These are phyloP conservation scores for Malurus cyaneus DNA, from an alignment of 2,113 vertebrate genomes.

Conservation along the genomic window DNA sequence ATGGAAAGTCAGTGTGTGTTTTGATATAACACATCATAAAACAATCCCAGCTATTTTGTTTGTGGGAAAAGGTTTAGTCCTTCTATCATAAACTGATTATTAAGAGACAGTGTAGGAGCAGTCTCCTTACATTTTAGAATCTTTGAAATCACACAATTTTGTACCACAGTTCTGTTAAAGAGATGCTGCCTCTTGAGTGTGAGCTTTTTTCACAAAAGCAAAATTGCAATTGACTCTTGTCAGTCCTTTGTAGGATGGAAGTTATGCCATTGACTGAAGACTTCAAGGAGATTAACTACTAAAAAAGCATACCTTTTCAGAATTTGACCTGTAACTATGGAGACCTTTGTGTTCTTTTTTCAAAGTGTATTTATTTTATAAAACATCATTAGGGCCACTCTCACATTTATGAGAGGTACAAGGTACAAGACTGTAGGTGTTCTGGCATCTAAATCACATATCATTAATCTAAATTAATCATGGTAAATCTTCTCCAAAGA, in stretches of 20 bases:
- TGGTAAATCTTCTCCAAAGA: neutral
- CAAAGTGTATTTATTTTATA: neutral
- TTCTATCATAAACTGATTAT: neutral
- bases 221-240: neutral
- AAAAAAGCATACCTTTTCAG: neutral
- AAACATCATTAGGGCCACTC: neutral
- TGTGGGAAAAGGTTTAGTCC: neutral
- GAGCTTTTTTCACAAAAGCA: neutral
- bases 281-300: neutral
- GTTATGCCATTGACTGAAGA: neutral
- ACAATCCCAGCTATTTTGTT: neutral
- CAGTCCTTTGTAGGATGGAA: neutral
- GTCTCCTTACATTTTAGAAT: neutral
- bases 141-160: neutral
- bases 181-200: neutral
- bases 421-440: neutral
- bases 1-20: neutral
- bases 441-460: neutral
- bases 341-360: neutral
- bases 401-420: neutral
- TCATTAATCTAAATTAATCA: neutral
- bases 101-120: neutral
- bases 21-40: neutral
- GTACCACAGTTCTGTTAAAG: neutral
- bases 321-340: neutral